Conservation (phyloP, 2,113 vertebrate genomes). For the Neoarius graeffei region DNA sequence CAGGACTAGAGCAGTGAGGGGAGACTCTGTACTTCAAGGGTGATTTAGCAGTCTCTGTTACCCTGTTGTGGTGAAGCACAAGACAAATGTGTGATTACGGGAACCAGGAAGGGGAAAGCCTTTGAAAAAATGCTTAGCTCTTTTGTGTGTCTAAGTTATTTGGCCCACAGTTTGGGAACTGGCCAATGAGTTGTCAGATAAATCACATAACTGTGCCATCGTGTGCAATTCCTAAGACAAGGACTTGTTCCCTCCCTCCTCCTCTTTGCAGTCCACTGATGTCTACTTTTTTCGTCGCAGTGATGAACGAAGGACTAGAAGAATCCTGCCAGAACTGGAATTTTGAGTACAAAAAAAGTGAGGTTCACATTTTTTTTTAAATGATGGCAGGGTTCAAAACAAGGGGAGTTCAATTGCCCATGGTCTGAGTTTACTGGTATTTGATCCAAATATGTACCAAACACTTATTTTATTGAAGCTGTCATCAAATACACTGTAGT, state of each 20-base stretch:
- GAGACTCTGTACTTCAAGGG: slow-evolving; percentile 50
- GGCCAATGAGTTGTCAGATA: slow-evolving; percentile 44
- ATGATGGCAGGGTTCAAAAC: neutral
- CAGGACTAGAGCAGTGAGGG: slow-evolving; percentile 48
- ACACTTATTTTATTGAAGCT: neutral
- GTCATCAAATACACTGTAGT: neutral
- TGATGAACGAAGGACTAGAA: neutral
- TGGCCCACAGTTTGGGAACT: slow-evolving; percentile 27
- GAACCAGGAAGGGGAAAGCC: slow-evolving; percentile 38
- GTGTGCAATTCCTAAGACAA: slow-evolving; percentile 40
- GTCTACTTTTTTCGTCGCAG: neutral
- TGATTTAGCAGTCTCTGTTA: slow-evolving; percentile 70
- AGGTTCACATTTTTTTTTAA: neutral
- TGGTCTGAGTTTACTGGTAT: neutral
- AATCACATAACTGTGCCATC: slow-evolving; percentile 66
- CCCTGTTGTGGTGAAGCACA: slow-evolving; percentile 50
- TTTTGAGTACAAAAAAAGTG: slow-evolving; percentile 1
- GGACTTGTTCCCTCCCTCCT: slow-evolving; percentile 1
- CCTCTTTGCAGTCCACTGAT: neutral
- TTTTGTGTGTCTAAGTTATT: slow-evolving; percentile 49
- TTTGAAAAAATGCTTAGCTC: slow-evolving; percentile 28
- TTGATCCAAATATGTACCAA: neutral
- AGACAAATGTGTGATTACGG: slow-evolving; percentile 69
- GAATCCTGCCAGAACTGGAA: slow-evolving; percentile 2
- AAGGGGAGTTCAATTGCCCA: neutral